Evolutionary conservation across 2,113 vertebrate species (phyloP), one percentile per base, ranked within the genome.

Genomic region (Nycticebus coucang): DNA sequence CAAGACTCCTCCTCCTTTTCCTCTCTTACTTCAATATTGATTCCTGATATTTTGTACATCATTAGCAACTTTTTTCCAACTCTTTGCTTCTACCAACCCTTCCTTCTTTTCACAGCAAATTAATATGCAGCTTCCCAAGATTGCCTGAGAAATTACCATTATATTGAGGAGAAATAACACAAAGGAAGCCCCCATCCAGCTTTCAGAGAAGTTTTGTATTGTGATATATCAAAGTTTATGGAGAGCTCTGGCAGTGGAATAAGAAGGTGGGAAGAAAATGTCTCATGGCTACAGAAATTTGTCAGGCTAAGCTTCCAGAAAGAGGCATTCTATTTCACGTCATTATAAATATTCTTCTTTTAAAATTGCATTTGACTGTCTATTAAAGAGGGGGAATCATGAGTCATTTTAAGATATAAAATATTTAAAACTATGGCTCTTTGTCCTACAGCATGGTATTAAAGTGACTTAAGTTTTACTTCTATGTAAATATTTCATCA

Each of bases 261-360:
- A 69, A 59, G 30, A 18, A 30, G 57, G 28, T 1, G 75, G 21
- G 41, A 13, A 78, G 50, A 78, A 24, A 37, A 17, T 71, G 66
- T 96, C 69, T 91, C 87, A 4, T 94, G 24, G 4, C 89, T 95
- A 64, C 79, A 90, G 64, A 96, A 68, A 89, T 97, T 80, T 95
- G 14, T 96, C 81, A 90, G 72, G 60, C 64, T 94, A 11, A 33
- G 37, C 33, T 60, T 89, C 19, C 37, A 83, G 84, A 95, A 78
- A 81, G n/a, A 79, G 60, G 66, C 62, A 93, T 96, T 57, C 59
- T 91, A 33, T 83, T 94, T 95, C 10, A 82, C 88, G 60, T 64
- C 92, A 24, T 94, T 62, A 86, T 60, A 93, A 96, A 90, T 84
- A 96, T 66, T 10, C 21, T 97, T 97, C 81, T 81, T 97, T 95